phyloP scores from a whole-genome alignment of 2,113 vertebrate genomes.

The Leptobrachium ailaonicum region DNA sequence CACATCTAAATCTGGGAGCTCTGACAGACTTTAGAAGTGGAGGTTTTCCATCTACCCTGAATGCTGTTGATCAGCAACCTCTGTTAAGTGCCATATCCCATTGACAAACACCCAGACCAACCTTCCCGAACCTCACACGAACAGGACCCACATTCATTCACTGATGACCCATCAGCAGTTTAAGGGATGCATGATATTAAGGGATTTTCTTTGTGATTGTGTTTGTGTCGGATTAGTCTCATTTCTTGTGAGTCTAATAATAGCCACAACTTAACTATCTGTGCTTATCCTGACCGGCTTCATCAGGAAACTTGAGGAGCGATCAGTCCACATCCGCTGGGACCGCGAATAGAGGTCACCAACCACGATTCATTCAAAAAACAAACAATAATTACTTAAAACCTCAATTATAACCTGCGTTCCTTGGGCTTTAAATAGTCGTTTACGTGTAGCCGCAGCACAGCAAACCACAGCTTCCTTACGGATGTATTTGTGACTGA shows the following conservation, averaged over 20 bases:
- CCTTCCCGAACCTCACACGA: not conserved
- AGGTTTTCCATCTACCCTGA: no score
- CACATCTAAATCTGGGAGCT: no score
- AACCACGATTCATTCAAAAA: not conserved
- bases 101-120: no score
- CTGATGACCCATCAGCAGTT: not conserved
- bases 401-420: not conserved
- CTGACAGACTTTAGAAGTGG: no score
- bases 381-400: not conserved
- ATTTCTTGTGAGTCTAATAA: slow-evolving; percentile 21
- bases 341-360: not conserved
- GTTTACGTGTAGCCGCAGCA: not conserved
- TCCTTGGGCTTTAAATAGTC: not conserved
- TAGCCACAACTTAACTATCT: slow-evolving; percentile 6
- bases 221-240: slow-evolving; percentile 33
- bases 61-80: no score
- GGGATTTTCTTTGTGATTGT: slow-evolving; percentile 22
- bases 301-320: slow-evolving; percentile 1
- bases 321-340: not conserved
- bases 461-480: slow-evolving; percentile 13
- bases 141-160: not conserved
- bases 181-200: slow-evolving; percentile 5
- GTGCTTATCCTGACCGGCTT: slow-evolving; percentile 3
- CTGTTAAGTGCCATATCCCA: no score
- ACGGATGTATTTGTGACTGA: not conserved